Percentiles rank a stretch among this genome's conserved stretches.
Evolutionary conservation across 2,888 invertebrate species (phyloP).

Genomic region (Cyclophora albipunctata): DNA sequence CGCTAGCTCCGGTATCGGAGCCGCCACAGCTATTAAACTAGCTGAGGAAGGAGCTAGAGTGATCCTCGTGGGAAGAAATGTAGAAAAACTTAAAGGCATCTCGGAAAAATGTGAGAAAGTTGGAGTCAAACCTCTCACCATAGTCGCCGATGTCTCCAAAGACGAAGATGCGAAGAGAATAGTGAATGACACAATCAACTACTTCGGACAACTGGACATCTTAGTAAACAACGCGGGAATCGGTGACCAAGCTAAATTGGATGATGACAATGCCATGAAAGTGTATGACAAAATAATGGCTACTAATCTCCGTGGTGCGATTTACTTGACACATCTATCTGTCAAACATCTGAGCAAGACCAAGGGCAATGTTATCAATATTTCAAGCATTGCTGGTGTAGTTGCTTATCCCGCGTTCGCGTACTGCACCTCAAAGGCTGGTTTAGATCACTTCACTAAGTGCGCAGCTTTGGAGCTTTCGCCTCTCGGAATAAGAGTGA

Average conservation of each 20-base stretch:
- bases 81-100: slow-evolving; percentile 74
- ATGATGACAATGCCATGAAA: slow-evolving; percentile 9
- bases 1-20: slow-evolving; percentile 80
- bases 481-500: slow-evolving; percentile 74
- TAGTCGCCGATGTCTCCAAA: slow-evolving; percentile 15
- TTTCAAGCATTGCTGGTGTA: slow-evolving; percentile 14
- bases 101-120: slow-evolving; percentile 30
- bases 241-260: slow-evolving; percentile 1
- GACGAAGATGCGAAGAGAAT: slow-evolving; percentile 13
- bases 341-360: slow-evolving; percentile 12
- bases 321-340: slow-evolving; percentile 13
- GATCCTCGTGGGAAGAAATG: slow-evolving; percentile 77
- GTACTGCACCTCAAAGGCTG: slow-evolving; percentile 82
- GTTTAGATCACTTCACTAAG: slow-evolving; percentile 82
- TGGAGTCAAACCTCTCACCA: slow-evolving; percentile 12
- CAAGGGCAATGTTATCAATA: slow-evolving; percentile 21
- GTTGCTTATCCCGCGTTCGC: slow-evolving; percentile 11
- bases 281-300: slow-evolving; percentile 10
- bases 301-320: slow-evolving; percentile 12
- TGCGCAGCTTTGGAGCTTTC: slow-evolving; percentile 79
- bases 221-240: slow-evolving; percentile 20
- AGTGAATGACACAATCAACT: slow-evolving; percentile 11
- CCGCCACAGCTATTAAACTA: slow-evolving; percentile 75
- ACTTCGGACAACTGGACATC: slow-evolving; percentile 14
- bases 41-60: slow-evolving; percentile 74